phyloP scores from a whole-genome alignment of 2,797 vertebrate species.

The Oryzias dopingdopingensis region DNA sequence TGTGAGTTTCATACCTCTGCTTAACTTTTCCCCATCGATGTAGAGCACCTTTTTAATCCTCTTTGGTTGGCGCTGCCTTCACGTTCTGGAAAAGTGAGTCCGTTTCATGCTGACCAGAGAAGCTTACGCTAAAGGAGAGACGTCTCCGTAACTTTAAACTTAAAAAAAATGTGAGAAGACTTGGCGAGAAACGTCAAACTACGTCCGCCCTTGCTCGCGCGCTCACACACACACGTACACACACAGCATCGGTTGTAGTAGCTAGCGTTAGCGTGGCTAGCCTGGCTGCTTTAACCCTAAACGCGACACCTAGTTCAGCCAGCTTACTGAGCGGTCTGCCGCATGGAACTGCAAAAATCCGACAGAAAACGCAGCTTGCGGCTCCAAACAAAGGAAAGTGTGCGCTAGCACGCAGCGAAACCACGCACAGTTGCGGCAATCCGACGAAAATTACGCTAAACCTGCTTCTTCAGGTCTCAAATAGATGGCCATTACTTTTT shows the following conservation, averaged over 20 bases:
- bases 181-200: conserved; percentile 59
- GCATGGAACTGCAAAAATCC: conserved; percentile 1
- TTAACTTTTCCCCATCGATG: conserved; percentile 78
- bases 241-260: conserved; percentile 39
- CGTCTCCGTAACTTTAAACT: conserved; percentile 26
- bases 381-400: neutral
- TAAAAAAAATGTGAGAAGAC: conserved; percentile 47
- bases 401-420: conserved; percentile 21
- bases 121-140: conserved; percentile 8
- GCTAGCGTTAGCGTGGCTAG: conserved; percentile 71
- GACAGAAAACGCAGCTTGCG: neutral
- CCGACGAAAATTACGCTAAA: conserved; percentile 58
- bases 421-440: conserved; percentile 53
- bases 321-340: conserved; percentile 31
- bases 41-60: conserved; percentile 64
- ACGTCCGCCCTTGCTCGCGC: conserved; percentile 65
- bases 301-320: conserved; percentile 62
- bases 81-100: conserved; percentile 51
- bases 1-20: conserved; percentile 73
- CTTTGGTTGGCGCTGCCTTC: conserved; percentile 52
- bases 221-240: conserved; percentile 1
- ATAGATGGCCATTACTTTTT: conserved; percentile 80
- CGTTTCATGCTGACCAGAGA: conserved; percentile 47
- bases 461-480: conserved; percentile 73
- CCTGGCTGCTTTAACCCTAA: conserved; percentile 65